Conservation (phyloP, 2,797 vertebrate genomes). For the Acrossocheilus wenchowensis region DNA sequence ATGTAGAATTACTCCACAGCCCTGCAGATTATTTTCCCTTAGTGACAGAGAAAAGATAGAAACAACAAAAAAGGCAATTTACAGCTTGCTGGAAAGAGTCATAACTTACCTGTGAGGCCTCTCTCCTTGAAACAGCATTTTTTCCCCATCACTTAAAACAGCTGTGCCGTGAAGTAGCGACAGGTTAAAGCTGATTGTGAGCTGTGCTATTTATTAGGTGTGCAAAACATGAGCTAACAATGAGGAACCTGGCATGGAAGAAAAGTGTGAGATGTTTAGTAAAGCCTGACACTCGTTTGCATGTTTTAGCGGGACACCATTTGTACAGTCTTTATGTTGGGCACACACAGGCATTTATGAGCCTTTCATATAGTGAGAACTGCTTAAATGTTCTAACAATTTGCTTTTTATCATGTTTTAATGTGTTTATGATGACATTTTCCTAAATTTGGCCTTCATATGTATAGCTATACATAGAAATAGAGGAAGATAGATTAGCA, state of each 20-base stretch:
- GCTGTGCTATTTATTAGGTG: slow-evolving; percentile 62
- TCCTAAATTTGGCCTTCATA: background rate
- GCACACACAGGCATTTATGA: background rate
- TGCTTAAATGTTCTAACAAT: slow-evolving; percentile 4
- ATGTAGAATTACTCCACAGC: slow-evolving; percentile 61
- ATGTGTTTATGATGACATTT: background rate
- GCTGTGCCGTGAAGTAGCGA: slow-evolving; percentile 26
- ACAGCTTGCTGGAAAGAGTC: slow-evolving; percentile 58
- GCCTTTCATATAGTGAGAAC: background rate
- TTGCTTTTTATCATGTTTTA: background rate
- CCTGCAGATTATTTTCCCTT: slow-evolving; percentile 60
- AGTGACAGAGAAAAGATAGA: slow-evolving; percentile 71
- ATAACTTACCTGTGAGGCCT: slow-evolving; percentile 71
- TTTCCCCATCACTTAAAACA: slow-evolving; percentile 48
- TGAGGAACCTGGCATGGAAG: slow-evolving; percentile 23
- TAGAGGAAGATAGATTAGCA: slow-evolving; percentile 73
- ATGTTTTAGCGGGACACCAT: slow-evolving; percentile 7
- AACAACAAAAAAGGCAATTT: slow-evolving; percentile 67
- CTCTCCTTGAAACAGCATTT: slow-evolving; percentile 71
- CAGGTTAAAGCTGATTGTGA: slow-evolving; percentile 43
- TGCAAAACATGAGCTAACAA: slow-evolving; percentile 55
- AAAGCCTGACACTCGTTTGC: background rate
- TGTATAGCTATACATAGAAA: slow-evolving; percentile 5
- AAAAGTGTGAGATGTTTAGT: background rate
- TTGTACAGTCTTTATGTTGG: background rate